Base-by-base conservation (phyloP, 2,888 invertebrate species). In the Aphodius granarius region DNA sequence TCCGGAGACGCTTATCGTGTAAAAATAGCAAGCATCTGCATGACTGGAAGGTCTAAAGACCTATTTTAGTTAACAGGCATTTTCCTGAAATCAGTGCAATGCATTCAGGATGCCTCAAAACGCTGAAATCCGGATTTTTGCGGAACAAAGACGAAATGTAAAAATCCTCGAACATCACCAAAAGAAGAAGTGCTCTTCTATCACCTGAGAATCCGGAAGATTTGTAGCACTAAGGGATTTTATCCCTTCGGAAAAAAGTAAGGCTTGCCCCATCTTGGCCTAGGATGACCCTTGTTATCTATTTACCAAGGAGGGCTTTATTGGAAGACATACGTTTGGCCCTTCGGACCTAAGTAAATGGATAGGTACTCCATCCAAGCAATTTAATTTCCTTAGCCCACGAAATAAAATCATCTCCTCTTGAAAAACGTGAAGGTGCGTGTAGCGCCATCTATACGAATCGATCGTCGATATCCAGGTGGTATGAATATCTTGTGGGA, bases 401-500 rank as follows among this genome's bases (percentile, higher is more conserved):
- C 9, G 43, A 43, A 43, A 43, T 43, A 43, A 43, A 43, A 43
- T 9, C 43, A 43, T 43, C 43, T 43, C 13, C 4, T 13, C 43
- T 43, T 43, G 9, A 13, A 6, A 43, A 43, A 3, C 43, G 43
- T 43, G 43, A 43, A 9, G 43, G 43, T 43, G 13, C 43, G 43
- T 43, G 13, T n/a, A 43, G 43, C 43, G 13, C 43, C 43, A 9
- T 9, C 43, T 43, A n/a, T n/a, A 43, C 9, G 43, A 43, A 43
- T 43, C 43, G 43, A 43, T 43, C 43, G n/a, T 13, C 43, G 43
- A 43, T 80, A 79, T 73, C 73, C 80, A 80, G 79, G 80, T 80
- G 77, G 77, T 79, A 80, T 78, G 79, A 79, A 79, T 78, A 80
- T 78, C 80, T 82, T 43, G 43, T 43, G 82, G 81, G 80, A 83